Conservation (phyloP, 2,888 invertebrate species). For the Augiades crinisus region DNA sequence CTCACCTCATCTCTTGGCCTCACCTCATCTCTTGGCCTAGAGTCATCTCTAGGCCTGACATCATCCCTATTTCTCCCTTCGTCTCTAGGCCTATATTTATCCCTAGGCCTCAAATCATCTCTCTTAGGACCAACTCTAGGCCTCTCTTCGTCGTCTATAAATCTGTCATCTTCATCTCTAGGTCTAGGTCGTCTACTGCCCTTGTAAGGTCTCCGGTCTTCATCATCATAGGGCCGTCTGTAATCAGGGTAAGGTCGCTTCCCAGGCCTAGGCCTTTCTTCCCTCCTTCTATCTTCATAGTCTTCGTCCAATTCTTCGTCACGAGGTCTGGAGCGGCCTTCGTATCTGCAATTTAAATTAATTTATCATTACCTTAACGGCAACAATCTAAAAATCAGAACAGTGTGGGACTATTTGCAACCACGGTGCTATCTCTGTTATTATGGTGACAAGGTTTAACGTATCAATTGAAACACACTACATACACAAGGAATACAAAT, state of each 20-base stretch:
- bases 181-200: slow-evolving; percentile 52
- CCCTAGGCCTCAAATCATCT: slow-evolving; percentile 30
- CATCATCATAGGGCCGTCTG: slow-evolving; percentile 60
- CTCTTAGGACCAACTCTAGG: slow-evolving; percentile 40
- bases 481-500: too few species aligned
- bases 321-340: slow-evolving; percentile 72
- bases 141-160: slow-evolving; percentile 39
- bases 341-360: slow-evolving; percentile 55
- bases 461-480: too few species aligned
- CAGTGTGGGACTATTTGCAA: too few species aligned
- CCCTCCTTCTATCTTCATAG: slow-evolving; percentile 60
- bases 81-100: slow-evolving; percentile 42
- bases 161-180: slow-evolving; percentile 59
- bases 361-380: too few species aligned
- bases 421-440: too few species aligned
- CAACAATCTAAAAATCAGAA: too few species aligned
- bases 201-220: slow-evolving; percentile 51
- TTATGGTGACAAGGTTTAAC: too few species aligned
- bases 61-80: slow-evolving; percentile 30
- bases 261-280: slow-evolving; percentile 58
- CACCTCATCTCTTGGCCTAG: too few species aligned
- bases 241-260: slow-evolving; percentile 51
- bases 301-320: slow-evolving; percentile 61
- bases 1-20: slow-evolving; percentile 39
- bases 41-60: slow-evolving; percentile 37